Base-by-base conservation (phyloP, 2,113 vertebrate species). In the Eulemur rufifrons region DNA sequence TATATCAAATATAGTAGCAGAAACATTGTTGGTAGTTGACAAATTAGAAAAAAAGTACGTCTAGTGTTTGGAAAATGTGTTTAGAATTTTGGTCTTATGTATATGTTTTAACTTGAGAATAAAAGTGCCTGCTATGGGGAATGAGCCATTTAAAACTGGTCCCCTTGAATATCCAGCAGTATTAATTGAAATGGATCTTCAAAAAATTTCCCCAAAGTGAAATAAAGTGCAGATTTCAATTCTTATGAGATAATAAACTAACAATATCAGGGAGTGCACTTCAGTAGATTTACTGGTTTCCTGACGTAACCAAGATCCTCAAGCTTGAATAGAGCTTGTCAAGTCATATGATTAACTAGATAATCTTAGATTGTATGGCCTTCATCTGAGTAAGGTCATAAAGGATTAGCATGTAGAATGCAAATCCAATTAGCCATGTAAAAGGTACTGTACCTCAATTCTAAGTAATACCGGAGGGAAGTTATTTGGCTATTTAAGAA, bases 141-240 rank as follows among this genome's bases (percentile, higher is more conserved):
- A 64, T 12, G 52, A 34, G 32, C 10, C 14, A 81, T 80, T 95
- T 94, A 78, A 78, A 95, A 76, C 15, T 85, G 23, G 29, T 42
- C 37, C 47, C 27, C 86, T 74, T 71, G 95, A 85, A 64, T 56
- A 71, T 59, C 64, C 56, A 56, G 15, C 18, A 77, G 9, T 68
- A 45, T 56, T 95, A 71, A 54, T 37, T 63, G 13, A 90, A 90
- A 52, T 56, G 13, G 6, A 9, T 68, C 63, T 90, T 77, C 29
- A 81, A 74, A 83, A 78, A 82, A 64, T 90, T 80, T 86, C 11
- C 29, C 52, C 9, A 37, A 93, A 94, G 54, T 90, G 20, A 95
- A 91, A 87, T 87, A 39, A 66, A 83, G 42, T 80, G 5, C 42
- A 91, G 12, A 95, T 77, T 59, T 89, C 23, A 66, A n/a, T 88